Percentiles rank a stretch among this genome's conserved stretches.
These are phyloP conservation scores for Sitta europaea DNA, from an alignment of 2,113 vertebrate genomes.

Conservation along the genomic window DNA sequence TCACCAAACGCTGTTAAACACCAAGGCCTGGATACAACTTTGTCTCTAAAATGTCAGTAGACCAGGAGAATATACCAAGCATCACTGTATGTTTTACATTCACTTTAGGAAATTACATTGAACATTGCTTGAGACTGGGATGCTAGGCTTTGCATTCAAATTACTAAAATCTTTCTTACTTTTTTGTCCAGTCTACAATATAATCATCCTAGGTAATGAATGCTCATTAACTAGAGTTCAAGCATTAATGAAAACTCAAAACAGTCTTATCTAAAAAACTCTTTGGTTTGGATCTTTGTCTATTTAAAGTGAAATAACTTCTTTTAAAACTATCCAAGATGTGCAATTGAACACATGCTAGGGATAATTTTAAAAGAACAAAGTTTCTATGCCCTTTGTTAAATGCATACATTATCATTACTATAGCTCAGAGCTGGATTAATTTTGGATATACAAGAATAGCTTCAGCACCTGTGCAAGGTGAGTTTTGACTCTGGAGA, in stretches of 20 bases:
- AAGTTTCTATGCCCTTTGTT: not conserved
- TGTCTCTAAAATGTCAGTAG: not conserved
- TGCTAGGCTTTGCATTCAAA: not conserved
- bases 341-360: not conserved
- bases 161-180: not conserved
- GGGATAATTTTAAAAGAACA: not conserved
- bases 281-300: not conserved
- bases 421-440: conserved; percentile 35
- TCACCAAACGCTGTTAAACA: not conserved
- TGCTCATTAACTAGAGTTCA: not conserved
- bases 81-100: not conserved
- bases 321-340: too few relatives aligned
- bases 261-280: not conserved
- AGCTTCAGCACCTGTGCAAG: not conserved
- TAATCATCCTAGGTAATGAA: not conserved
- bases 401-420: not conserved
- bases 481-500: conserved; percentile 31
- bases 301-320: not conserved
- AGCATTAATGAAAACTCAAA: not conserved
- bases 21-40: not conserved
- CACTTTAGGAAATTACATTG: not conserved
- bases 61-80: not conserved
- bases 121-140: not conserved
- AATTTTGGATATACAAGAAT: conserved; percentile 30
- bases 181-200: not conserved